phyloP scores from a whole-genome alignment of 2,113 vertebrate species.

The Oriolus oriolus region DNA sequence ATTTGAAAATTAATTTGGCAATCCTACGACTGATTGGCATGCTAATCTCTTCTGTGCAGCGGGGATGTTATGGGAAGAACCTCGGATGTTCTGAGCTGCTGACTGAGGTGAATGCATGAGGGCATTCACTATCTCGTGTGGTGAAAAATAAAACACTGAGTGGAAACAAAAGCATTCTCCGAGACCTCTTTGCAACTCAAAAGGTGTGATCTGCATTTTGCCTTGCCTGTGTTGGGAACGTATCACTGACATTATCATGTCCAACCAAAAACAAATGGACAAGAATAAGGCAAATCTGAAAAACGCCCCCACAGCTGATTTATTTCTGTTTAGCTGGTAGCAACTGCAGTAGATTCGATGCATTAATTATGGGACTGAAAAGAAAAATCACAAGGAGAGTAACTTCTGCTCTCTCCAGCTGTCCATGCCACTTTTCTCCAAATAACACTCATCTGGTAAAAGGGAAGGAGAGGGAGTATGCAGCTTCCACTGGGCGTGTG shows the following conservation, averaged over 20 bases:
- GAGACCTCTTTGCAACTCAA: neutral
- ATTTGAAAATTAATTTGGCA: conserved; percentile 42
- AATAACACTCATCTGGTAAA: neutral
- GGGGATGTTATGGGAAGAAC: neutral
- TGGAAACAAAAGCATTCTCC: neutral
- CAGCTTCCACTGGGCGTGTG: neutral
- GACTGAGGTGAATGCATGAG: neutral
- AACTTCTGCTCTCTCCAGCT: neutral
- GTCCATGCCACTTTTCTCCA: neutral
- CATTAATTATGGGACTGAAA: conserved; percentile 28
- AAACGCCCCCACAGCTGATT: neutral
- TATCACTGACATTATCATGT: neutral
- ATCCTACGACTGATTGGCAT: neutral
- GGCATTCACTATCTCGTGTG: neutral
- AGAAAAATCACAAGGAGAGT: neutral
- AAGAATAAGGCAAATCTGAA: neutral
- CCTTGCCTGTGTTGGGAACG: neutral
- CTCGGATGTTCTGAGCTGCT: neutral
- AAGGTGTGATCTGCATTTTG: neutral
- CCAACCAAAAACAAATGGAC: conserved; percentile 5
- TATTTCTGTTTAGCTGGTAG: neutral
- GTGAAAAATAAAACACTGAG: neutral
- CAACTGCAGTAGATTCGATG: neutral
- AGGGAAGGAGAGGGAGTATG: neutral
- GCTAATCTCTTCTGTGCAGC: neutral